Percentiles rank a stretch among this genome's conserved stretches.
phyloP scores from a whole-genome alignment of 2,888 invertebrate species.

The Drosophila algonquin region DNA sequence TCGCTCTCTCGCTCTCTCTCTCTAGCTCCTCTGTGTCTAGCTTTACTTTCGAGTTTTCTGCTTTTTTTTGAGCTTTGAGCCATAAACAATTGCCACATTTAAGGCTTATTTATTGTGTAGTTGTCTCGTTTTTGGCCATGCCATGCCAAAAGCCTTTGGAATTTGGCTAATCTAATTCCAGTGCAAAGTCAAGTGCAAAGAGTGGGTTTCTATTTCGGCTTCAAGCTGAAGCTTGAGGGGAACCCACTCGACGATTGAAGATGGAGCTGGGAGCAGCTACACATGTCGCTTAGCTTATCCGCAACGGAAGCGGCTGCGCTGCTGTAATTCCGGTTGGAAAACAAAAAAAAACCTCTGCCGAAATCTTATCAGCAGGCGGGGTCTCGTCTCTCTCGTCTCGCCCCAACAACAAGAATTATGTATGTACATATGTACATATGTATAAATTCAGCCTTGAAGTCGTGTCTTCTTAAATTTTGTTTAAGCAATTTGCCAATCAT shows the following conservation, averaged over 20 bases:
- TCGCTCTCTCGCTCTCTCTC: conserved; percentile 17
- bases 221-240: conserved; percentile 1
- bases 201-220: conserved; percentile 16
- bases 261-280: conserved; percentile 10
- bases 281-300: conserved; percentile 22
- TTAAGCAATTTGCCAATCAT: conserved; percentile 68
- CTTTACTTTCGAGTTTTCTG: conserved; percentile 59
- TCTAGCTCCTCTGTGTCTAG: conserved; percentile 27
- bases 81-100: conserved; percentile 66
- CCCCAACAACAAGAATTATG: conserved; percentile 6
- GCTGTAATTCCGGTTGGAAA: conserved; percentile 32
- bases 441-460: conserved; percentile 60
- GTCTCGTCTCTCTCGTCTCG: background rate
- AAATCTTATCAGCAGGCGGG: conserved; percentile 25
- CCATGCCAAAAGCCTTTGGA: conserved; percentile 26
- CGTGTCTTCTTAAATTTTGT: conserved; percentile 51
- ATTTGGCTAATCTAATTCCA: conserved; percentile 71
- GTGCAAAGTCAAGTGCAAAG: conserved; percentile 48
- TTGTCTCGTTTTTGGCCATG: conserved; percentile 32
- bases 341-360: background rate
- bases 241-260: background rate
- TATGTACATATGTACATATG: conserved; percentile 19
- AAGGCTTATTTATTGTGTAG: conserved; percentile 57
- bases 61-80: conserved; percentile 44
- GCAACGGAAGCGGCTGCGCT: conserved; percentile 32